Evolutionary conservation across 2,888 invertebrate genomes (phyloP).

Genomic region (Rugalucina vietnamica): DNA sequence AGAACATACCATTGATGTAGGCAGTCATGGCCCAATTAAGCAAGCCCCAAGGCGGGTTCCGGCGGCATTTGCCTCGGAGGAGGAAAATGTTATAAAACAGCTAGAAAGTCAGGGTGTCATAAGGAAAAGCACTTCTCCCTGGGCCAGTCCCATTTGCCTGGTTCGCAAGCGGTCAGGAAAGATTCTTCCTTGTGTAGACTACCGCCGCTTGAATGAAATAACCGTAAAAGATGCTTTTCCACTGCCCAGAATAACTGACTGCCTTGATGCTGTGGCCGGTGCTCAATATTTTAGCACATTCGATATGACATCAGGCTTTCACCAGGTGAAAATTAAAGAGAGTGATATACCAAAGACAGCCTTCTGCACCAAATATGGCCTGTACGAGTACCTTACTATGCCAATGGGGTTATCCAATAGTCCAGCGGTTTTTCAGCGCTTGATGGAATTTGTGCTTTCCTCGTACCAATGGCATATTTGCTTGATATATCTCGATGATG

Average conservation of each 20-base stretch:
- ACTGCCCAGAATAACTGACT: slow-evolving; percentile 28
- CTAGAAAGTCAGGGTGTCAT: slow-evolving; percentile 31
- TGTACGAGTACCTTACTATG: not conserved
- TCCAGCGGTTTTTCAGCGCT: slow-evolving; percentile 11
- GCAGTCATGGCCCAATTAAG: slow-evolving; percentile 10
- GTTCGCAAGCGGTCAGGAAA: slow-evolving; percentile 13
- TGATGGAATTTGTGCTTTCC: not conserved
- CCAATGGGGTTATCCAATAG: slow-evolving; percentile 15
- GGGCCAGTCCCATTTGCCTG: slow-evolving; percentile 30
- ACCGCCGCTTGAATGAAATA: slow-evolving; percentile 15
- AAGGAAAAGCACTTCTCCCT: slow-evolving; percentile 32
- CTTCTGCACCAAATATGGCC: not conserved
- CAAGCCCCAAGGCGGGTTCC: slow-evolving; percentile 31
- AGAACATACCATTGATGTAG: slow-evolving; percentile 26
- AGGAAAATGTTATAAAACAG: slow-evolving; percentile 25
- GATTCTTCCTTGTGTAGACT: slow-evolving; percentile 28
- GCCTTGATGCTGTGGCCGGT: slow-evolving; percentile 40
- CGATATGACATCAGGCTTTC: slow-evolving; percentile 38
- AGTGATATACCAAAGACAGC: slow-evolving; percentile 26
- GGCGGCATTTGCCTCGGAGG: slow-evolving; percentile 12
- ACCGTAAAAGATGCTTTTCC: slow-evolving; percentile 1
- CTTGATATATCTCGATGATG: slow-evolving; percentile 18
- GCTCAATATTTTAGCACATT: slow-evolving; percentile 22
- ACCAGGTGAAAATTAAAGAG: slow-evolving; percentile 33
- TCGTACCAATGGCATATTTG: not conserved